A percentile compares a stretch with the other conserved stretches of the same genome.
These are phyloP conservation scores for Ranitomeya imitator DNA, from an alignment of 2,113 vertebrate genomes.

Conservation along the genomic window DNA sequence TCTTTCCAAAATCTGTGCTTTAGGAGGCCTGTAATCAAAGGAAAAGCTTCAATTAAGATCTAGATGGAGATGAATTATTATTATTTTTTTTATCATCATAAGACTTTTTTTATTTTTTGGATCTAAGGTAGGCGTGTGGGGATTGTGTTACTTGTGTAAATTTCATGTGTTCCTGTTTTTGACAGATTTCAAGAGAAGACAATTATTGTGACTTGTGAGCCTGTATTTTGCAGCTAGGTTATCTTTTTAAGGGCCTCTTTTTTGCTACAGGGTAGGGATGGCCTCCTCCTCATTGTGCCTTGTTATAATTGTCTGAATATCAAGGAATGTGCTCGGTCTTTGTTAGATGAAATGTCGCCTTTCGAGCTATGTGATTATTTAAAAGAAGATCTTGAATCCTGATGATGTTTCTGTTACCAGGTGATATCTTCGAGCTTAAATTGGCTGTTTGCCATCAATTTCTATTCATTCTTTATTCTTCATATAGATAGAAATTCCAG, in stretches of 20 bases:
- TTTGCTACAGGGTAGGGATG: not conserved
- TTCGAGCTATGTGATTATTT: not conserved
- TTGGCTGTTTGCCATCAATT: not conserved
- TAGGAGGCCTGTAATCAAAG: too few species aligned
- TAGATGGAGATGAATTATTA: not conserved
- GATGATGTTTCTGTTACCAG: not conserved
- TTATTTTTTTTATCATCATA: too few species aligned
- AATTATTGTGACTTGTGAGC: not conserved
- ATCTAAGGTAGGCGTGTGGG: not conserved
- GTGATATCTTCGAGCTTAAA: not conserved
- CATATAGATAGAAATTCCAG: conserved; percentile 1
- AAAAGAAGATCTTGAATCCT: not conserved
- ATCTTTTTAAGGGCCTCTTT: not conserved
- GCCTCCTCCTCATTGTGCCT: not conserved
- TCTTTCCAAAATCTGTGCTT: too few species aligned
- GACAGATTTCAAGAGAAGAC: not conserved
- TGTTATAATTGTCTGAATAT: not conserved
- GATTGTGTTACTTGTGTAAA: not conserved
- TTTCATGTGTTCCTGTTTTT: not conserved
- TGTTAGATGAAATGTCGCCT: not conserved
- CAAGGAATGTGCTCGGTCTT: conserved; percentile 4
- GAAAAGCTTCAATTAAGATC: too few species aligned
- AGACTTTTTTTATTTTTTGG: too few species aligned
- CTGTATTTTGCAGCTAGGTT: not conserved
- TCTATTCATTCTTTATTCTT: not conserved